Evolutionary conservation across 2,888 invertebrate species (phyloP), one percentile per base, ranked within the genome.

Genomic region (Pantelozetes paolii): DNA sequence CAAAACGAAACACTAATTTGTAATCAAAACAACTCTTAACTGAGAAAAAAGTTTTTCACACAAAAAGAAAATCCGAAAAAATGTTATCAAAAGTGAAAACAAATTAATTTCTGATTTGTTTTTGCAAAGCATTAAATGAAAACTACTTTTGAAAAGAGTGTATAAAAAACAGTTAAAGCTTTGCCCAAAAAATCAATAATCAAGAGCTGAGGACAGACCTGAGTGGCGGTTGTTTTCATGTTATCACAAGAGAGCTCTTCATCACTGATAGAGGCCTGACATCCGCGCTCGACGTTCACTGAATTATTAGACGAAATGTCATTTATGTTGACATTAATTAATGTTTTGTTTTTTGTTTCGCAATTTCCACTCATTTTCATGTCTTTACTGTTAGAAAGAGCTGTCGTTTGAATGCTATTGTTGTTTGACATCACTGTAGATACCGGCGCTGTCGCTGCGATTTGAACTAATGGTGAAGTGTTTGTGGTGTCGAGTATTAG

Each of bases 211-310:
- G 2, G 3, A 23, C 42, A 69, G 45, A 69, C 69, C 69, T 69
- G 69, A 45, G 69, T 69, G 42, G 69, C 42, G 20, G 69, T 69
- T 28, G 69, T 69, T 28, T 69, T 69, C 40, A 69, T 69, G 45
- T 69, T 69, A 69, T 69, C 69, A 45, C 69, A 69, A 23, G 42
- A 20, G 26, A 69, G 26, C 28, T 69, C 69, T 15, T 69, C 69
- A 28, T 69, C 69, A 45, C 69, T 69, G 45, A 69, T 69, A 15
- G 42, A 69, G 11, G 69, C 69, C 45, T 69, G 69, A 69, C 42
- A 45, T 69, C 69, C 69, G 45, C 69, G 45, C 45, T 69, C 69
- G 26, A 69, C 45, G 26, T 69, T 69, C 42, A 45, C 23, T 18
- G 1, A 45, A 45, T 15, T 45, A 5, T 45, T 45, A 69, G 2